phyloP scores from a whole-genome alignment of 2,888 invertebrate species.

The Sinhomidia bicolor region DNA sequence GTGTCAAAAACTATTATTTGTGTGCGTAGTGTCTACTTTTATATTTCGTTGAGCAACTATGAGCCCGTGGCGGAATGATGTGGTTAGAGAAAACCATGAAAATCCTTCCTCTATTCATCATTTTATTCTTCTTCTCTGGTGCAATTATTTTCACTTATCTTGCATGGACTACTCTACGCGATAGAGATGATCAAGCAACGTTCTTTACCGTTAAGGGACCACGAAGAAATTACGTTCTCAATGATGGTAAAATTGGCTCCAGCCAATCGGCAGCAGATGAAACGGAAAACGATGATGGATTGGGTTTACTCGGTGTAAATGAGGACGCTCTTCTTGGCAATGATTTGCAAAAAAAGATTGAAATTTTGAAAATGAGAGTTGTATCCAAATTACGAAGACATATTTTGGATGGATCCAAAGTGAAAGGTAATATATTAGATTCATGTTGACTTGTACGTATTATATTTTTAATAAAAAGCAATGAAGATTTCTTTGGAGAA shows the following conservation, averaged over 20 bases:
- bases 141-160: conserved; percentile 78
- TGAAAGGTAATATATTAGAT: conserved; percentile 68
- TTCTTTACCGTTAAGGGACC: conserved; percentile 46
- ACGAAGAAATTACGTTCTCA: conserved; percentile 30
- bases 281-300: conserved; percentile 59
- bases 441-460: not conserved
- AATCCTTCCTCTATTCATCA: conserved; percentile 78
- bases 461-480: not conserved
- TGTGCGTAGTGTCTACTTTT: not conserved
- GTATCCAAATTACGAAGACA: conserved; percentile 78
- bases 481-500: not conserved
- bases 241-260: conserved; percentile 48
- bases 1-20: not conserved
- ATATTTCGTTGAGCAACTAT: not conserved
- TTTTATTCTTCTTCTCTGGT: conserved; percentile 78
- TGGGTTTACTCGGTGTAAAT: conserved; percentile 75
- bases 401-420: conserved; percentile 78
- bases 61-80: conserved; percentile 49
- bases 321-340: conserved; percentile 74
- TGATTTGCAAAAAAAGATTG: conserved; percentile 74
- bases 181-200: conserved; percentile 65
- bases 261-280: conserved; percentile 46
- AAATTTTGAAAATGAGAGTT: conserved; percentile 78
- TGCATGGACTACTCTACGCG: conserved; percentile 77
- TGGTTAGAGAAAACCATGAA: conserved; percentile 77